Conservation (phyloP, 1,140 invertebrate genomes). For the Eufriesea mexicana region DNA sequence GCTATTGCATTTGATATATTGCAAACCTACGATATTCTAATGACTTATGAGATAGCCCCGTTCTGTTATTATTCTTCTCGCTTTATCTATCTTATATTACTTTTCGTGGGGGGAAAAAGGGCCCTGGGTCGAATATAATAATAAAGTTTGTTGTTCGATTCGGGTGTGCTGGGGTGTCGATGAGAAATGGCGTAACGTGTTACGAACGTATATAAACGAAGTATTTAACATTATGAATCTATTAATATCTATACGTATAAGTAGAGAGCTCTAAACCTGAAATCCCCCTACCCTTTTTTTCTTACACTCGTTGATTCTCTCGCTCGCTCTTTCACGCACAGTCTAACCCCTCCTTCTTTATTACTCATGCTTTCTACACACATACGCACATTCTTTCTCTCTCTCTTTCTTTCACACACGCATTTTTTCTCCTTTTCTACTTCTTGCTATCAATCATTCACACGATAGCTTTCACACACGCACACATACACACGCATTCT, state of each 20-base stretch:
- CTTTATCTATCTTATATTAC: not conserved
- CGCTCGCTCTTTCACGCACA: not conserved
- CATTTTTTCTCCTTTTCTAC: not conserved
- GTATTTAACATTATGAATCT: slow-evolving; percentile 71
- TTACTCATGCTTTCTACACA: slow-evolving; percentile 2
- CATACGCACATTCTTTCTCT: not conserved
- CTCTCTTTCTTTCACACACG: not conserved
- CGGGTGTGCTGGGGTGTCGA: slow-evolving; percentile 57
- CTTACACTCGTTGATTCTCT: slow-evolving; percentile 11
- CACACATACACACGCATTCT: slow-evolving; percentile 33
- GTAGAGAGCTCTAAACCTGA: slow-evolving; percentile 68
- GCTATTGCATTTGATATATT: slow-evolving; percentile 77
- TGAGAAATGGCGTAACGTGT: slow-evolving; percentile 63
- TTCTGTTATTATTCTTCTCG: slow-evolving; percentile 31
- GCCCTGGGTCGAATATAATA: slow-evolving; percentile 51
- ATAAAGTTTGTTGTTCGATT: slow-evolving; percentile 42
- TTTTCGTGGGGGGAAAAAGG: slow-evolving; percentile 45
- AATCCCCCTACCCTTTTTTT: slow-evolving; percentile 31
- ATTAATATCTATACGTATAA: slow-evolving; percentile 71
- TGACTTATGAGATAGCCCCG: slow-evolving; percentile 73
- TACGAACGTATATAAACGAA: slow-evolving; percentile 69
- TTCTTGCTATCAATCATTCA: slow-evolving; percentile 5
- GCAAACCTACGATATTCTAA: slow-evolving; percentile 72
- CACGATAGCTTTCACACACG: not conserved
- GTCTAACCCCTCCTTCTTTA: not conserved